Evolutionary conservation across 2,888 invertebrate species (phyloP).

Genomic region (Hydraecia micacea): DNA sequence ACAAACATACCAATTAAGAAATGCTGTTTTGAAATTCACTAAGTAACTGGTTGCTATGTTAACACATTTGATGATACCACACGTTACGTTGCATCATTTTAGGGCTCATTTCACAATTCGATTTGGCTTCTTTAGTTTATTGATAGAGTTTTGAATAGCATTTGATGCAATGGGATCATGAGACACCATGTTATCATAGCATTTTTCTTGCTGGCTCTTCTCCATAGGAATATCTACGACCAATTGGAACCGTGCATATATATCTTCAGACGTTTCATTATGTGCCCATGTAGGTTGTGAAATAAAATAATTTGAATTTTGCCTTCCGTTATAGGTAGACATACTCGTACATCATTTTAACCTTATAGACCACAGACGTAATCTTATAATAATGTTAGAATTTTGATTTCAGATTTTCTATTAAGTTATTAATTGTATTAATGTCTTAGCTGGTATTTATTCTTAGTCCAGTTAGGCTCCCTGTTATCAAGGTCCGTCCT

Average conservation of each 20-base stretch:
- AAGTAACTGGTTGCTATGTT: conserved; percentile 23
- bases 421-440: no score
- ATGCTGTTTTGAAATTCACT: conserved; percentile 42
- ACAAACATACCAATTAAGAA: conserved; percentile 1
- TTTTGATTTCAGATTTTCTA: no score
- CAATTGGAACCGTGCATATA: no score
- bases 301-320: no score
- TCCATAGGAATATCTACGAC: no score
- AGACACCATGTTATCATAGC: not conserved
- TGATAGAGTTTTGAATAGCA: not conserved
- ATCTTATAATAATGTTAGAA: no score
- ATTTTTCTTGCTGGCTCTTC: not conserved
- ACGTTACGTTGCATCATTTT: conserved; percentile 5
- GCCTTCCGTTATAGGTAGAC: no score
- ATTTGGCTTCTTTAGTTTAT: conserved; percentile 1
- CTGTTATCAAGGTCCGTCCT: not conserved
- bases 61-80: conserved; percentile 3
- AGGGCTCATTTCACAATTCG: conserved; percentile 36
- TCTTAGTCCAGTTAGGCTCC: no score
- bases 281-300: no score
- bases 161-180: not conserved
- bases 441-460: not conserved
- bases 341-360: no score
- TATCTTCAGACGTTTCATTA: no score
- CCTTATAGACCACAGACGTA: no score